Base-by-base conservation (phyloP, 2,797 vertebrate genomes). In the Spinus pinus region DNA sequence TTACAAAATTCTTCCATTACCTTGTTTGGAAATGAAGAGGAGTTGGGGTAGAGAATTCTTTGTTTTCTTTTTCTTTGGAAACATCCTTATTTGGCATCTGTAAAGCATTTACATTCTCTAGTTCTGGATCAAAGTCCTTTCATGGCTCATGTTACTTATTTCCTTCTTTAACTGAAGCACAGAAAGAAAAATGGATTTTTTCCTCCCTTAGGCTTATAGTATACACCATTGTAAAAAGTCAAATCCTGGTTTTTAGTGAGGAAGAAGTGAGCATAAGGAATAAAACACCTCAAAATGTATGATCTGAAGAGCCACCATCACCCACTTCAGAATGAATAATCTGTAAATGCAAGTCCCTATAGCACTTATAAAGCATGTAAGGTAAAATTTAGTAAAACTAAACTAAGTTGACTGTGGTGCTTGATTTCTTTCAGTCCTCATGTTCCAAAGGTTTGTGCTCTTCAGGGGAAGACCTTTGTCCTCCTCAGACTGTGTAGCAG, bases 61-160 rank as follows among this genome's bases (percentile, higher is more conserved):
- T 78, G 79, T 92, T 77, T 85, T 85, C 47, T 61, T 69, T 91
- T 95, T 82, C 81, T 93, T 93, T 94, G 71, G 73, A 96, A 96
- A 93, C 72, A 81, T 96, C 95, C 95, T 93, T 92, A 93, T 86
- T 88, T 90, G 79, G 90, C 97, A 97, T 98, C 97, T 98, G 96
- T 95, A 96, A 97, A 92, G 92, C 95, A 97, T 97, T 97, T 97
- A 84, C 65, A 92, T 95, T 96, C 96, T 94, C 89, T 96, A 79
- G 91, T 91, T 97, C 93, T 92, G 92, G 95, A 92, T 97, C 96
- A 95, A 93, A 93, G 93, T 94, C 90, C 79, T 97, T 96, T 95
- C 90, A 67, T 50, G 81, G 94, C 93, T 98, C 95, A 95, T 92
- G 88, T 98, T 97, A 96, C 97, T 94, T 95, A 93, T 96, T 97